Evolutionary conservation across 2,888 invertebrate genomes (phyloP), one percentile per base, ranked within the genome.

Genomic region (Biston stratarius): DNA sequence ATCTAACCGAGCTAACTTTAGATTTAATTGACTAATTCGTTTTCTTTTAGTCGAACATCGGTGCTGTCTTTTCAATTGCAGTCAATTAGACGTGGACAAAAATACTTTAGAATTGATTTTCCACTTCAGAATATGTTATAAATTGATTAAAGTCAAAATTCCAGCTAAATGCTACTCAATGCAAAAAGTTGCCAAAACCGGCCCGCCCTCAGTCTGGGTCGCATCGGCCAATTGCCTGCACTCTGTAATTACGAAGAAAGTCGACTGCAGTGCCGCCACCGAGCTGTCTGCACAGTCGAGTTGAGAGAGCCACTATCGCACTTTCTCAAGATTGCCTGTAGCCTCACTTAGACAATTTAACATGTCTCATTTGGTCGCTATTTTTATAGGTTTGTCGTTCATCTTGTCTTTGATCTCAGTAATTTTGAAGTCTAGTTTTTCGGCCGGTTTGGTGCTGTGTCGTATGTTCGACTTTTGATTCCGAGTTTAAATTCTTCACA

Each of bases 221-320:
- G 49, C 49, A 44, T 56, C 55, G 45, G 38, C 12, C 49, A 49
- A 49, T 49, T 51, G n/a, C 40, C 52, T 53, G 52, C 42, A 53
- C 8, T 42, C 42, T 55, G 52, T 12, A 64, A 53, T 64, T 58
- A 58, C 45, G 49, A 64, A 58, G 64, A 58, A 52, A 64, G 58
- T 47, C 6, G 38, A 52, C 51, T 24, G 12, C 36, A 45, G 9
- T 33, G 14, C 15, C 0, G 14, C 15, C 0, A 24, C 24, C 11
- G 14, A 47, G 6, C 0, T 24, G 11, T 24, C 7, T 42, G 1
- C 12, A 12, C 7, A 52, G 12, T 52, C 36, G 8, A 47, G 11
- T 15, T 12, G 12, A 42, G 24, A n/a, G 42, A 15, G 42, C 11
- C 42, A 33, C 24, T 1, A 12, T 55, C 12, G 55, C 8, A 42